Conservation (phyloP, 92 coral and sea anemone species). For the Muricea muricata region DNA sequence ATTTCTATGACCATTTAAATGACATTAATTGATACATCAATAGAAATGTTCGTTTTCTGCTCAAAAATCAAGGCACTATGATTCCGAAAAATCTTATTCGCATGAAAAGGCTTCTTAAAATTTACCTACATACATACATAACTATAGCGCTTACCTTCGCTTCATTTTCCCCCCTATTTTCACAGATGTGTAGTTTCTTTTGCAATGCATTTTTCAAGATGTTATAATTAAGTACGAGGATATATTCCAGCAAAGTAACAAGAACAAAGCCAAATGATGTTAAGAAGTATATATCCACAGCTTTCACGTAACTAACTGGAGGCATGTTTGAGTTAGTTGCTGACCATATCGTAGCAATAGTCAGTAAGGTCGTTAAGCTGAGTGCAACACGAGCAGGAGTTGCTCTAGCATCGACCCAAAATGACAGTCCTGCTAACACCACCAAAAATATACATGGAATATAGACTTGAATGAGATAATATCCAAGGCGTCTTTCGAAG, state of each 20-base stretch:
- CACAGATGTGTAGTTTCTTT: background rate
- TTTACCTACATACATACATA: too few relatives aligned
- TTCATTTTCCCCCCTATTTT: background rate
- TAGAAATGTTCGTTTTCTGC: too few relatives aligned
- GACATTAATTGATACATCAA: too few relatives aligned
- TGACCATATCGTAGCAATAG: conserved; percentile 85
- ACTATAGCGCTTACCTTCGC: background rate
- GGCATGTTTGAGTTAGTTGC: conserved; percentile 87
- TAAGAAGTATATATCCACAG: conserved; percentile 83
- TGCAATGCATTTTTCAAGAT: background rate
- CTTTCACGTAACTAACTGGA: conserved; percentile 83
- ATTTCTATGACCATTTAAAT: too few relatives aligned
- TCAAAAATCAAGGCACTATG: too few relatives aligned
- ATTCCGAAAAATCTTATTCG: too few relatives aligned
- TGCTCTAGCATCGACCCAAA: conserved; percentile 82
- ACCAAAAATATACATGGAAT: conserved; percentile 89
- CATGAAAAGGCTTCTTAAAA: too few relatives aligned
- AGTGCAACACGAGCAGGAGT: conserved; percentile 86
- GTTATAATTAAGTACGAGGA: conserved; percentile 53
- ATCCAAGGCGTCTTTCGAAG: conserved; percentile 80
- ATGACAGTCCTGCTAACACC: conserved; percentile 84
- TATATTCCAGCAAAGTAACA: conserved; percentile 78
- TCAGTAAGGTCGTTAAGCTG: conserved; percentile 82
- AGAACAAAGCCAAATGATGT: conserved; percentile 80
- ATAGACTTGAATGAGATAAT: conserved; percentile 80